Percentiles rank a stretch among this genome's conserved stretches.
phyloP scores from a whole-genome alignment of 1,140 invertebrate species.

The Drosophila malerkotliana region DNA sequence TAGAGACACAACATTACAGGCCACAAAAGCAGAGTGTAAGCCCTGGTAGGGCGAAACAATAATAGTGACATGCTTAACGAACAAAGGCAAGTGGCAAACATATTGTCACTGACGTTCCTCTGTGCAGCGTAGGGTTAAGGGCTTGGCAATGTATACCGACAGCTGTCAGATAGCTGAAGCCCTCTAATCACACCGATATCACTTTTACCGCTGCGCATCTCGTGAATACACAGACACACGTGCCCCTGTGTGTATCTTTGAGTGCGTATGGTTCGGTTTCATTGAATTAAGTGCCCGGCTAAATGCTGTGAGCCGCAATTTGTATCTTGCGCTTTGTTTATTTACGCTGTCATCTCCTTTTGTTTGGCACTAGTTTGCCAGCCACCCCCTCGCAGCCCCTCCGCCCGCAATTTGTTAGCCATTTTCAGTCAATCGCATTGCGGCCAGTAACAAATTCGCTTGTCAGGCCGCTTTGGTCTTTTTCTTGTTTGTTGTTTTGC shows the following conservation, averaged over 20 bases:
- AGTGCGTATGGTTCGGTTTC: conserved; percentile 44
- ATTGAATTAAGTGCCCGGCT: conserved; percentile 71
- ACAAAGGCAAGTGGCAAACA: conserved; percentile 14
- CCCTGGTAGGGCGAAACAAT: not conserved
- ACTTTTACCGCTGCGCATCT: conserved; percentile 53
- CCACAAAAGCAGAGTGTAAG: conserved; percentile 22
- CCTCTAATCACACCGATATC: conserved; percentile 48
- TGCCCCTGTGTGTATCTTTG: conserved; percentile 7
- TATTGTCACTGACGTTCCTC: conserved; percentile 32
- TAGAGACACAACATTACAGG: conserved; percentile 19
- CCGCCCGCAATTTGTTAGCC: conserved; percentile 55
- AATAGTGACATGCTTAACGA: conserved; percentile 28
- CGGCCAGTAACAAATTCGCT: conserved; percentile 51
- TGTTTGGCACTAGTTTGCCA: conserved; percentile 52
- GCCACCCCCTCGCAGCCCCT: conserved; percentile 3
- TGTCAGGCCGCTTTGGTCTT: conserved; percentile 47
- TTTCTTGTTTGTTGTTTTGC: conserved; percentile 9
- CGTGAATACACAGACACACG: conserved; percentile 28
- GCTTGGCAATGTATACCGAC: conserved; percentile 19
- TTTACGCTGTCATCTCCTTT: conserved; percentile 72
- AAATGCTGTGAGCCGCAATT: conserved; percentile 69
- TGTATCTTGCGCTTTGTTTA: conserved; percentile 71
- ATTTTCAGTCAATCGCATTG: conserved; percentile 70
- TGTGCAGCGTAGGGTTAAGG: conserved; percentile 27
- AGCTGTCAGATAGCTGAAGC: conserved; percentile 44